Evolutionary conservation across 2,797 vertebrate genomes (phyloP), one percentile per base, ranked within the genome.

Genomic region (Poecile montanus): DNA sequence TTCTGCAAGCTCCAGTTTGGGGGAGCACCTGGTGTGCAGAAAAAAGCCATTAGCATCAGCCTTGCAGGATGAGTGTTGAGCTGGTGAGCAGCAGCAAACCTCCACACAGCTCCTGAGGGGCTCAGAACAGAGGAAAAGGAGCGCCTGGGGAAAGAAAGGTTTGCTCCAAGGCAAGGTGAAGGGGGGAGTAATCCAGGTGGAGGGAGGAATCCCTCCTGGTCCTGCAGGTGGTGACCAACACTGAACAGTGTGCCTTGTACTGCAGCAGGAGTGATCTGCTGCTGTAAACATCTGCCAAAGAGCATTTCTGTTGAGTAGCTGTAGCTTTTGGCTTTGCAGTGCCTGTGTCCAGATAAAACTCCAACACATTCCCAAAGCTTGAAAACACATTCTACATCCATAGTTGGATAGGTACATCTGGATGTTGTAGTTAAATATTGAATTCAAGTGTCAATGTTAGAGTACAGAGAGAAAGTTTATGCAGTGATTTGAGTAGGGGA

Each of bases 51-150:
- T 45, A n/a, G 44, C 0, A 8, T 72, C 20, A 50, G 66, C 15
- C 17, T 4, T 26, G 25, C 47, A 40, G 51, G 12, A 16, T 1
- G 2, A 44, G 17, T 7, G 23, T 74, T 0, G 4, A n/a, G 38
- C 1, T 72, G 58, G 17, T 48, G 42, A 25, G 4, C 9, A 45
- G 74, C 71, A 51, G 0, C n/a, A 62, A 50, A 57, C 19, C 45
- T 86, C 29, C 36, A 6, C 11, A 13, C 29, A 60, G 22, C 34
- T 54, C 44, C 56, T 3, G 1, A 36, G 40, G 48, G 48, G 40
- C 61, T 90, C 14, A 7, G 12, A 38, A 36, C 5, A 7, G 67
- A 75, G 65, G 21, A 88, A n/a, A 15, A 67, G 13, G 12, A 80
- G 32, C 5, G 10, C 29, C 27, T 60, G 63, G 40, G 79, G 58